Evolutionary conservation across 1,140 invertebrate species (phyloP).

Genomic region (Thaumatotibia leucotreta): DNA sequence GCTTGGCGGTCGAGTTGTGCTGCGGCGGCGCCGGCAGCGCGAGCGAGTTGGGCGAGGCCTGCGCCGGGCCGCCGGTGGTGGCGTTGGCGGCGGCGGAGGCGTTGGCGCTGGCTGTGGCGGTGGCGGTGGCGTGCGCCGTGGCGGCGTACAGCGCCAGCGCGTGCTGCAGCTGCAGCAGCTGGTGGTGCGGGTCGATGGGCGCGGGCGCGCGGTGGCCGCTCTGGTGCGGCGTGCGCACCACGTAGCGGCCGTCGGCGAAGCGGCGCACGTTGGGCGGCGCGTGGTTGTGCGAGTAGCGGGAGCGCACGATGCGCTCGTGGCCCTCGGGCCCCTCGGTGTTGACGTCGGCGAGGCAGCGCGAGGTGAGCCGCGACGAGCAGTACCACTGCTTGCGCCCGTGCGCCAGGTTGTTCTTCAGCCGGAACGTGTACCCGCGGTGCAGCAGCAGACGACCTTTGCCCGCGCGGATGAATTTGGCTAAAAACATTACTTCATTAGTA

Average conservation of each 20-base stretch:
- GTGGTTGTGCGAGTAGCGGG: conserved; percentile 66
- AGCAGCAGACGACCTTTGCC: conserved; percentile 65
- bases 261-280: conserved; percentile 68
- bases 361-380: conserved; percentile 66
- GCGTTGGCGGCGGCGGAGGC: conserved; percentile 30
- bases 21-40: conserved; percentile 37
- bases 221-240: conserved; percentile 68
- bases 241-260: conserved; percentile 68
- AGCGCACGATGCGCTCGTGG: conserved; percentile 66
- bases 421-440: conserved; percentile 66
- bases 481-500: conserved; percentile 21
- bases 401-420: conserved; percentile 67
- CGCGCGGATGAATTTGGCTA: conserved; percentile 69
- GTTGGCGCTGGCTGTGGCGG: conserved; percentile 41
- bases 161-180: conserved; percentile 65
- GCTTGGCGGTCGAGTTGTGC: conserved; percentile 48
- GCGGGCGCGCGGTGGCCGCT: conserved; percentile 65
- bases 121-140: conserved; percentile 56
- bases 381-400: conserved; percentile 71
- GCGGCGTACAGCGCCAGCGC: conserved; percentile 65
- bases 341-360: conserved; percentile 64
- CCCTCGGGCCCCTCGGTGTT: conserved; percentile 69
- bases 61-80: conserved; percentile 31
- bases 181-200: conserved; percentile 62
- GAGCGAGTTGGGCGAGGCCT: conserved; percentile 49